Evolutionary conservation across 2,888 invertebrate species (phyloP), one percentile per base, ranked within the genome.

Genomic region (Phrixothrix hirtus): DNA sequence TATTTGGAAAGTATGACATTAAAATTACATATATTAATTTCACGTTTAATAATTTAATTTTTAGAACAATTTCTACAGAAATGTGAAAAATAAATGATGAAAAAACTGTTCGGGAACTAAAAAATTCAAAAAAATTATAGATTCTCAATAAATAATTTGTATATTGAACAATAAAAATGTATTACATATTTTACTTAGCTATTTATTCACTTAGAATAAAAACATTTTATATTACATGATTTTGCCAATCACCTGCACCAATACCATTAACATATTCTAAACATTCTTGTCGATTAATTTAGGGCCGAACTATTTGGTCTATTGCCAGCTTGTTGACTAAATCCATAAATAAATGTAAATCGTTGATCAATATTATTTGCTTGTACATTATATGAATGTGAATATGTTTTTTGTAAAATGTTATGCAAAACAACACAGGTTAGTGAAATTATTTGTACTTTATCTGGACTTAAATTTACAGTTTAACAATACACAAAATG

Each of bases 401-500:
- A n/a, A n/a, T n/a, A n/a, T n/a, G n/a, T n/a, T 2, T 9, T 31
- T 3, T 16, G n/a, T 16, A 34, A 34, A 34, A 34, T 15, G 10
- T 34, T 34, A 16, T 21, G 25, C 21, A 21, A 10, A 9, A 25
- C 14, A 39, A 27, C 13, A 29, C 38, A 39, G 7, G 38, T 15
- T 15, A 39, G 17, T 4, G 29, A n/a, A 4, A 39, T 12, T 4
- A 27, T 15, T 29, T 29, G 9, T 10, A 12, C 29, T 29, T 29
- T 29, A 10, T 13, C 7, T 11, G 25, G 12, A 2, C 12, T 4
- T n/a, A n/a, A n/a, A 14, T 29, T 39, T 14, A 39, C 29, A 5
- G 29, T 14, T 34, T 6, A 44, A 26, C 1, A 44, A 44, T 4
- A 44, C 7, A n/a, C 34, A 9, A 44, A 44, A 44, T 1, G 35